Base-by-base conservation (phyloP, 64 coral and sea anemone genomes). In the Montipora capricornis region DNA sequence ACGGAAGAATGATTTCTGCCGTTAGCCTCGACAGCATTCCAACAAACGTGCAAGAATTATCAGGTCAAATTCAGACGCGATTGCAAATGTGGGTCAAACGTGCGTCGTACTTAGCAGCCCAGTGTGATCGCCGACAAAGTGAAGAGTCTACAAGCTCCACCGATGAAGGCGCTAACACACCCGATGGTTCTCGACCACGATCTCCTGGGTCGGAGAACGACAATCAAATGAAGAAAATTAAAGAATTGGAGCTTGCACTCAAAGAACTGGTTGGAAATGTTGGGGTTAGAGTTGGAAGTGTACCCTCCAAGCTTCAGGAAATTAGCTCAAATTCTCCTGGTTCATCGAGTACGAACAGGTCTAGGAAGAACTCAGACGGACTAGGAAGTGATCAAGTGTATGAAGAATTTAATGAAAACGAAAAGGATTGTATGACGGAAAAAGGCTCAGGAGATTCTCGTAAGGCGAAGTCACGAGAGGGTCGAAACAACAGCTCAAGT, bases 1-100 rank as follows among this genome's bases (percentile, higher is more conserved):
- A 71, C 46, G 82, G 20, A 5, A 73, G 14, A 86, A 49, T 86
- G 17, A 15, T 68, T 71, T 71, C 82, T 44, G 67, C 67, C 20
- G 17, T 48, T 2, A 68, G 67, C 47, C 67, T 86, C 19, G 82
- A 86, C 2, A 73, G 47, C 46, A 86, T 46, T 86, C 82, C 66
- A 6, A 49, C 17, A 20, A n/a, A 71, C 47, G 62, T 71, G 5
- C 62, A 86, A 86, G 64, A 86, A 45, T 47, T 86, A 71, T 86
- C 82, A 44, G 82, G 66, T 1, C 82, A 86, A 71, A 86, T 86
- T 73, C 82, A 86, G 60, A 50, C 64, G 1, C 46, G 82, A 48
- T n/a, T 86, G 47, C 82, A 86, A 47, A 86, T 70, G 12, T 86
- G 82, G 82, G 82, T 86, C 15, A 64, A 86, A 20, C 82, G 82